Conservation (phyloP, 2,888 invertebrate species). For the Dynastes hyllus region DNA sequence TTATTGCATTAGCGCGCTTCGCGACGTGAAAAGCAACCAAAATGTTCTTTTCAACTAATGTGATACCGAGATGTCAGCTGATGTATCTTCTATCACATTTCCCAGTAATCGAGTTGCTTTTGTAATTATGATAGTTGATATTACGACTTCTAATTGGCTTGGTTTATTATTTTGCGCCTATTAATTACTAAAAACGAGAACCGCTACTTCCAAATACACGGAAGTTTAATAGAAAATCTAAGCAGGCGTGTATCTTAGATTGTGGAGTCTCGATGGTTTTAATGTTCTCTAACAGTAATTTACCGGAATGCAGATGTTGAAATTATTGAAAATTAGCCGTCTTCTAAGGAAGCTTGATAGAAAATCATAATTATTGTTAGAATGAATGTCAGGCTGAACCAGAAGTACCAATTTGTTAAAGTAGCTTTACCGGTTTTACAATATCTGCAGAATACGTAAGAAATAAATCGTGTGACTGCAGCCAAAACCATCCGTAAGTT, state of each 20-base stretch:
- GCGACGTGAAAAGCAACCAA: not conserved
- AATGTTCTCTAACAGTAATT: not conserved
- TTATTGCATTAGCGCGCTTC: not conserved
- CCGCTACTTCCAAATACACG: constrained; percentile 30
- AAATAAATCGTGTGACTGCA: too few species aligned
- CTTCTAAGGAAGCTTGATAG: not conserved
- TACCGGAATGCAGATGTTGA: not conserved
- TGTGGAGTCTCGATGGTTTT: not conserved
- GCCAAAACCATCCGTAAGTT: too few species aligned
- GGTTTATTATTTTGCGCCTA: not conserved
- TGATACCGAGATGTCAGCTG: not conserved
- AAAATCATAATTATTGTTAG: too few species aligned
- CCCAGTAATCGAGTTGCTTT: not conserved
- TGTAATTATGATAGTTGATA: not conserved
- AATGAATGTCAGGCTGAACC: too few species aligned
- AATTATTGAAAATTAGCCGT: not conserved
- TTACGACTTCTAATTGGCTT: constrained; percentile 14
- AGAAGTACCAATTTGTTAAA: too few species aligned
- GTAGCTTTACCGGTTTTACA: too few species aligned
- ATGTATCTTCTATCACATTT: not conserved
- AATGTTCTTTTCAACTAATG: not conserved
- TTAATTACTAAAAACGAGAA: constrained; percentile 5
- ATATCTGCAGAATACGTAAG: too few species aligned
- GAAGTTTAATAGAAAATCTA: constrained; percentile 8
- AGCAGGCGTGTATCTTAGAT: not conserved